Percentiles rank a stretch among this genome's conserved stretches.
Conservation (phyloP, 2,797 vertebrate genomes). For the Tolypeutes matacus region DNA sequence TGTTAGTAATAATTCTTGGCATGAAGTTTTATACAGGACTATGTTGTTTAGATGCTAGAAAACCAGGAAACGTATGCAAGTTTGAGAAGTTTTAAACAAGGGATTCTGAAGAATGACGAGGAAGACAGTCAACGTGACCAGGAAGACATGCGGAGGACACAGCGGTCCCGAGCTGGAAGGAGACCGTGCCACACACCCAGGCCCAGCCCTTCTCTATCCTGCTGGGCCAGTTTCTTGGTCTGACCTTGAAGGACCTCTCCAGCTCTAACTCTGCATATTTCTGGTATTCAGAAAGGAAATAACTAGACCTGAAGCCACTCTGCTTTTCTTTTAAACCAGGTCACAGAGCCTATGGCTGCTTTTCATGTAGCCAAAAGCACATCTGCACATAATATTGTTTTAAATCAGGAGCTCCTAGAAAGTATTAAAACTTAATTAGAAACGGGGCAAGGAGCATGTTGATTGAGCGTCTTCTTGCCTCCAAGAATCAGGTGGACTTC, state of each 20-base stretch:
- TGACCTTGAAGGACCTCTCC: not conserved
- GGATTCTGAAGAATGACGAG: not conserved
- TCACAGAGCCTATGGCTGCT: not conserved
- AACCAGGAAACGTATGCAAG: not conserved
- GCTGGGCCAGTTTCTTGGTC: too few species aligned
- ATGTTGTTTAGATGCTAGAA: not conserved
- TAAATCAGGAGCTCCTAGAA: not conserved
- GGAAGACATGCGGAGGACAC: not conserved
- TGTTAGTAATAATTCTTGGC: not conserved
- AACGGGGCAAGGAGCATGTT: not conserved
- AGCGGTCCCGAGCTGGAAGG: not conserved
- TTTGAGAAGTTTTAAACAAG: not conserved
- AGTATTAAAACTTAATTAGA: not conserved
- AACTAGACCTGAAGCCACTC: not conserved
- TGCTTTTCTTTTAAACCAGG: not conserved
- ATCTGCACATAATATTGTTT: fast-evolving
- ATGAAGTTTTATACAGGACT: not conserved
- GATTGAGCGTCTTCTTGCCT: not conserved
- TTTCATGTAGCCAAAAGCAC: not conserved
- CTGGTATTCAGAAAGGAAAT: not conserved
- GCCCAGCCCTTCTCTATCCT: not conserved
- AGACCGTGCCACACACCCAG: not conserved
- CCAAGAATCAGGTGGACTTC: not conserved
- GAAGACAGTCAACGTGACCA: not conserved
- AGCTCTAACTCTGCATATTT: not conserved